phyloP scores from a whole-genome alignment of 2,888 invertebrate genomes.

The Pyrrhosoma nymphula region DNA sequence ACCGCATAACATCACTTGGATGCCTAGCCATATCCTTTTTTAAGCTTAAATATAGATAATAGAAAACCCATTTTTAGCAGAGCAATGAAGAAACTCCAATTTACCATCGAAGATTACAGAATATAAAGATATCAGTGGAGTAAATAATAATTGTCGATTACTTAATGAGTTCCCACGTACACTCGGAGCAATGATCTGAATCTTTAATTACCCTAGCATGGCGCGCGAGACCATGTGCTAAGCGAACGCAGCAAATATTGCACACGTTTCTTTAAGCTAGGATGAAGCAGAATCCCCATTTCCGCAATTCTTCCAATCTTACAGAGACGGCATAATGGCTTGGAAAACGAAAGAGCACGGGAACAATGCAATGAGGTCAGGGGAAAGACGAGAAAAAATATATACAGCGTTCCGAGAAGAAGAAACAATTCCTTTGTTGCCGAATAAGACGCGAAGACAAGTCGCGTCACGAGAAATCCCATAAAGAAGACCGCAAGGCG shows the following conservation, averaged over 20 bases:
- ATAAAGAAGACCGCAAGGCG: neutral
- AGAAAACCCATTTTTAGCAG: too few species aligned
- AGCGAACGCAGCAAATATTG: neutral
- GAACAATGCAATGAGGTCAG: constrained; percentile 30
- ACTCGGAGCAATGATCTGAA: too few species aligned
- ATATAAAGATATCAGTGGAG: too few species aligned
- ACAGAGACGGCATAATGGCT: neutral
- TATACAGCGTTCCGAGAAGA: neutral
- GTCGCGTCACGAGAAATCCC: neutral
- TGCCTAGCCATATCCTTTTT: too few species aligned
- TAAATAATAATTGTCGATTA: too few species aligned
- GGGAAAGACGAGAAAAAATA: neutral
- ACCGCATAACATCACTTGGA: too few species aligned
- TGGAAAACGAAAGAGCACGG: neutral
- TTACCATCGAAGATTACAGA: too few species aligned
- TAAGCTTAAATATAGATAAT: too few species aligned
- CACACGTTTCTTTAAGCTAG: neutral
- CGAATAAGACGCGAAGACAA: neutral
- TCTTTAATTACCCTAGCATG: too few species aligned
- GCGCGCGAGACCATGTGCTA: neutral
- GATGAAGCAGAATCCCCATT: neutral
- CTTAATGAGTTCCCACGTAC: too few species aligned
- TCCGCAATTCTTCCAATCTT: neutral
- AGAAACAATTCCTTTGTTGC: constrained; percentile 32
- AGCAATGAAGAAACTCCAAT: too few species aligned